Evolutionary conservation across 2,113 vertebrate species (phyloP).

Genomic region (Polypterus bichir): DNA sequence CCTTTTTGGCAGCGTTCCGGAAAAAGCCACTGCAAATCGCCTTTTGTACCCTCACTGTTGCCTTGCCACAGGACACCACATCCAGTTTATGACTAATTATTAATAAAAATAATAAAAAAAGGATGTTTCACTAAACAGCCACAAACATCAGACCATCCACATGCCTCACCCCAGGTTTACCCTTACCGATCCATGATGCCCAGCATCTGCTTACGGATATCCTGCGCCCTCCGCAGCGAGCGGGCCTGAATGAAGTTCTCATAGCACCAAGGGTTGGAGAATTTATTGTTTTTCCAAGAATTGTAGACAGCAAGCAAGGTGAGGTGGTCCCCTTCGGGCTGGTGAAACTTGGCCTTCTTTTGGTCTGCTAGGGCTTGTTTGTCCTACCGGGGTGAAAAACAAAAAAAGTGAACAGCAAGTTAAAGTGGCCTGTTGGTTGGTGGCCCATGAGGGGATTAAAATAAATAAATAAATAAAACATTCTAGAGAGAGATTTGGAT

Average conservation of each 20-base stretch:
- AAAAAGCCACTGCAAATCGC: slow-evolving; percentile 98
- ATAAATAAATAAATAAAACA: too few relatives aligned
- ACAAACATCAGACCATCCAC: neutral
- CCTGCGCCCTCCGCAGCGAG: slow-evolving; percentile 81
- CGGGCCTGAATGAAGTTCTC: slow-evolving; percentile 97
- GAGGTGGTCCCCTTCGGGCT: slow-evolving; percentile 91
- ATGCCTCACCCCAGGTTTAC: neutral
- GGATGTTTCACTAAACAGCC: neutral
- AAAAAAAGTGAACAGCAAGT: neutral
- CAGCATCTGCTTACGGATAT: slow-evolving; percentile 97
- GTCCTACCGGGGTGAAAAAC: slow-evolving; percentile 50
- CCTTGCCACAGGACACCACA: slow-evolving; percentile 92
- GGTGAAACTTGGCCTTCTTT: slow-evolving; percentile 97
- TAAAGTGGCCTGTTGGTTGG: too few relatives aligned
- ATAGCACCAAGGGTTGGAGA: slow-evolving; percentile 97
- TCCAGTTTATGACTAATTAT: slow-evolving; percentile 83
- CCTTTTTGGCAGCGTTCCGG: slow-evolving; percentile 91
- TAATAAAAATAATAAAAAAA: neutral
- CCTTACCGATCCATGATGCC: slow-evolving; percentile 93
- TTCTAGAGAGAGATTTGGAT: too few relatives aligned
- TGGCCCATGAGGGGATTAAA: too few relatives aligned
- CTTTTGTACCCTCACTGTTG: slow-evolving; percentile 90
- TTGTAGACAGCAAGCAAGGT: slow-evolving; percentile 96
- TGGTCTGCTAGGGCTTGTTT: slow-evolving; percentile 95
- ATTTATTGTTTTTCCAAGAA: slow-evolving; percentile 98